Base-by-base conservation (phyloP, 1,140 invertebrate genomes). In the Ceratina japonica region DNA sequence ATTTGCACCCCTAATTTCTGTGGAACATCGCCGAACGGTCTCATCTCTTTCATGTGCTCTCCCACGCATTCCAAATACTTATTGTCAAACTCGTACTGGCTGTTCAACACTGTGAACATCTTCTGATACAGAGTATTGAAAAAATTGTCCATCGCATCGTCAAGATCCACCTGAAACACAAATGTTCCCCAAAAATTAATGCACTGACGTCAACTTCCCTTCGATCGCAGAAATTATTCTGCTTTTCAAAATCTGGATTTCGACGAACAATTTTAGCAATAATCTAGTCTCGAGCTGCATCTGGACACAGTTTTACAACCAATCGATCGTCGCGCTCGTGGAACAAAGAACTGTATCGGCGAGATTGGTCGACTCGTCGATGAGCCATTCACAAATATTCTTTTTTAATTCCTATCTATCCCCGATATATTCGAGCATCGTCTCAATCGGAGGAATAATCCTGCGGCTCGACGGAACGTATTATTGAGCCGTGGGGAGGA, bases 101-200 rank as follows among this genome's bases (percentile, higher is more conserved):
- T 94, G 91, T 99, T 99, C 77, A 99, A 93, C 31, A 99, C 97
- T 0, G 95, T 96, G 92, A 99, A 99, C 98, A 99, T 99, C 90
- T 97, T 97, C 91, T 98, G 96, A 89, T 99, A 98, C 0, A 99
- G 94, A 5, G 95, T 96, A 68, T 95, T 95, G 93, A 99, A 99
- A 93, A 99, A 99, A 74, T 95, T 95, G 84, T 99, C 97, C 95
- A 99, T 96, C 22, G 97, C 96, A 20, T 96, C 95, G 52, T 96
- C 94, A 15, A 99, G 94, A 89, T 98, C 95, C 13, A 97, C 94
- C 85, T 95, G 93, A 13, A 88, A 85, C 3, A 59, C 1, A 8
- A 22, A 54, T 18, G 13, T 51, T 2, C 2, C 18, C 22, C 59
- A 3, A 61, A 72, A 51, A 61, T 20, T 61, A 58, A 70, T 16